Base-by-base conservation (phyloP, 2,888 invertebrate genomes). In the Tenodera sinensis region DNA sequence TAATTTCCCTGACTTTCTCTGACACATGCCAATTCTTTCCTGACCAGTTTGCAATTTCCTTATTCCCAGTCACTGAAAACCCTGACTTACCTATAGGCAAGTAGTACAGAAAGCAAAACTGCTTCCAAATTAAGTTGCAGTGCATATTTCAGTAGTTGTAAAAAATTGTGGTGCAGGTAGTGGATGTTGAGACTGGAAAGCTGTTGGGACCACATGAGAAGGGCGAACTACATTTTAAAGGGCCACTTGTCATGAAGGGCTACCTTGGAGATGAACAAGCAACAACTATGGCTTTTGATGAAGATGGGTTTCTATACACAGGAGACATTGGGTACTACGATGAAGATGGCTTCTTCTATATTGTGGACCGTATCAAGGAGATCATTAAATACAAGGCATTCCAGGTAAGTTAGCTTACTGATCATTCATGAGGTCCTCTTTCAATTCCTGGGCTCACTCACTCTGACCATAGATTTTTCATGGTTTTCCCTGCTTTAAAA, bases 341-440 rank as follows among this genome's bases (percentile, higher is more conserved):
- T 92, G 93, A 95, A 1, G 96, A 97, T 28, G 96, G 96, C 0
- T 96, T 95, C 93, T 96, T 97, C 93, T 98, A 95, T 92, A 96
- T 98, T 91, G 96, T 98, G 2, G 98, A 98, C 93, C 94, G 98
- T 90, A 93, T 98, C 28, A 98, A 98, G 92, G 98, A 98, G 92
- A 95, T 98, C 71, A 98, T 98, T 92, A 98, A 98, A 93, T 98
- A 97, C 92, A 98, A 98, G 93, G 98, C 96, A 83, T 97, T 96
- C 92, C 95, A 95, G 93, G 95, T 94, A 91, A 92, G 42, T 42
- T 81, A 7, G 0, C 34, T 34, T 7, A 6, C 8, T 34, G 34
- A n/a, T n/a, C n/a, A n/a, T n/a, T n/a, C n/a, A n/a, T n/a, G n/a
- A n/a, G n/a, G n/a, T n/a, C n/a, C n/a, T n/a, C n/a, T n/a, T n/a